phyloP scores from a whole-genome alignment of 2,113 vertebrate species.

The Bujurquina vittata region DNA sequence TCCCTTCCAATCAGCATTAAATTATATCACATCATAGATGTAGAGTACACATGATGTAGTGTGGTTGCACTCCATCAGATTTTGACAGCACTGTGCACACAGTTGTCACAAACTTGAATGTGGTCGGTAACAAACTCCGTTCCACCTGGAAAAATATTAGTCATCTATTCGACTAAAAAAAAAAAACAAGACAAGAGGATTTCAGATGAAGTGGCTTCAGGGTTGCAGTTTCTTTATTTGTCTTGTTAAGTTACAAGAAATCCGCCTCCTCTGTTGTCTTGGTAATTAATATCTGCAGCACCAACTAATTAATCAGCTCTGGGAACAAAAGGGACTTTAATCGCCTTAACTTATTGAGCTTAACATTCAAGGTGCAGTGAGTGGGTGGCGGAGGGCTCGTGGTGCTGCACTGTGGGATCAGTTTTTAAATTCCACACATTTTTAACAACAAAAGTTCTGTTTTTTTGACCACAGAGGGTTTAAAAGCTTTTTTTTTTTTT shows the following conservation, averaged over 20 bases:
- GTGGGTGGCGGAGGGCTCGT: background rate
- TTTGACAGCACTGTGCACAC: slow-evolving; percentile 35
- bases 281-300: slow-evolving; percentile 30
- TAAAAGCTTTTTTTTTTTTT: slow-evolving; percentile 25
- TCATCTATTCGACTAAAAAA: slow-evolving; percentile 14
- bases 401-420: slow-evolving; percentile 38
- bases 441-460: slow-evolving; percentile 30
- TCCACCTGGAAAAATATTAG: slow-evolving; percentile 29
- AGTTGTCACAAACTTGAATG: slow-evolving; percentile 35
- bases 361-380: slow-evolving; percentile 44
- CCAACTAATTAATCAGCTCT: slow-evolving; percentile 29
- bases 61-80: slow-evolving; percentile 56
- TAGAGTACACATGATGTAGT: slow-evolving; percentile 40
- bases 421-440: slow-evolving; percentile 45
- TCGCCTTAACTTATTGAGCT: slow-evolving; percentile 51
- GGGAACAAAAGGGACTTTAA: slow-evolving; percentile 28
- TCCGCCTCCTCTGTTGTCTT: slow-evolving; percentile 15
- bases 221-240: slow-evolving; percentile 34
- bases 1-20: slow-evolving; percentile 41
- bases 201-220: slow-evolving; percentile 33
- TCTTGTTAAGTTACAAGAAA: slow-evolving; percentile 33
- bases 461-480: slow-evolving; percentile 8
- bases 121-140: slow-evolving; percentile 12
- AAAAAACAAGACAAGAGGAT: slow-evolving; percentile 2
- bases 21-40: slow-evolving; percentile 52